phyloP scores from a whole-genome alignment of 2,797 vertebrate genomes.

The Siniperca obscura region DNA sequence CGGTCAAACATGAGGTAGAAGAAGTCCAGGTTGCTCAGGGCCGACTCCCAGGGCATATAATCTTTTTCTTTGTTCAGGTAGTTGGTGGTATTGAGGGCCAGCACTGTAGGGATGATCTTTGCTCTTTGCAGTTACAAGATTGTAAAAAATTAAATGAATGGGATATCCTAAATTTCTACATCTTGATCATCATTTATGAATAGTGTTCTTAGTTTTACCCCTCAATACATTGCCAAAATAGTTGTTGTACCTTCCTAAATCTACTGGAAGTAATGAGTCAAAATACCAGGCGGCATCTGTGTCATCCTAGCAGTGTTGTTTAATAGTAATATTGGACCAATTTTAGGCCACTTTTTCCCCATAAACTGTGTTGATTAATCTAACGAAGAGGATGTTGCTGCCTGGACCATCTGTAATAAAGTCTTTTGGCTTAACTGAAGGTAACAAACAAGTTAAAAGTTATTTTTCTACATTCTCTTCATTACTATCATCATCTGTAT shows the following conservation, averaged over 20 bases:
- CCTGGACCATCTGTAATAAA: not conserved
- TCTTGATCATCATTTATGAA: not conserved
- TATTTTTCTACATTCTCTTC: not conserved
- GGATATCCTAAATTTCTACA: not conserved
- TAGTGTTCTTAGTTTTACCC: not conserved
- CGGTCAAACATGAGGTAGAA: slow-evolving; percentile 95
- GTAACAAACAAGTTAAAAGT: not conserved
- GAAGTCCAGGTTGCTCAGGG: slow-evolving; percentile 88
- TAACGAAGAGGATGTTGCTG: not conserved
- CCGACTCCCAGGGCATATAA: slow-evolving; percentile 92
- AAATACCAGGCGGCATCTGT: not conserved
- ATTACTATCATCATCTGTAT: not conserved
- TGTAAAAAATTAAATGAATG: not conserved
- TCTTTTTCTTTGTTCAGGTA: slow-evolving; percentile 83
- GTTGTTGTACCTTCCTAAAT: not conserved
- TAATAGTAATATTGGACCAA: not conserved
- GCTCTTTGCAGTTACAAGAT: slow-evolving; percentile 82
- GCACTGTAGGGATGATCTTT: slow-evolving; percentile 66
- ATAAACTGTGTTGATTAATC: not conserved
- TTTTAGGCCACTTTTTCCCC: not conserved
- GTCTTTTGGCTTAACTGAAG: not conserved
- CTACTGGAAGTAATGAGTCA: not conserved
- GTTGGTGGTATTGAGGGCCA: slow-evolving; percentile 88
- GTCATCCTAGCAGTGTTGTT: not conserved
- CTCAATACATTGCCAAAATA: not conserved